phyloP scores from a whole-genome alignment of 2,797 vertebrate genomes.

The Ispidina lecontei region DNA sequence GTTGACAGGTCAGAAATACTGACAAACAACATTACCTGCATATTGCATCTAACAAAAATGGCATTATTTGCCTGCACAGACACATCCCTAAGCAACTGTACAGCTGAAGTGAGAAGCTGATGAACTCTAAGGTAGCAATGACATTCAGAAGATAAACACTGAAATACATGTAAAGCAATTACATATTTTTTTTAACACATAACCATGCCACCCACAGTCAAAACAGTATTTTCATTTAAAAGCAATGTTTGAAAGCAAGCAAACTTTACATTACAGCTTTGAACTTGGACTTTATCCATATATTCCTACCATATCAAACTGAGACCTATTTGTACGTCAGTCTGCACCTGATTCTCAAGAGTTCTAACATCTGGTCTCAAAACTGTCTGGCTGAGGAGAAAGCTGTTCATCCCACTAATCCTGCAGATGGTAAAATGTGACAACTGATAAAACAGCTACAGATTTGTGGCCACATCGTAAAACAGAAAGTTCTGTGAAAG shows the following conservation, averaged over 20 bases:
- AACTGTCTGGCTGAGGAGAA: not conserved
- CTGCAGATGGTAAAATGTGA: not conserved
- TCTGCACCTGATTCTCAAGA: not conserved
- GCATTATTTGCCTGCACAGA: not conserved
- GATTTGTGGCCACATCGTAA: not conserved
- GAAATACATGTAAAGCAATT: not conserved
- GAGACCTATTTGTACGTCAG: not conserved
- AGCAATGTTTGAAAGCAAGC: not conserved
- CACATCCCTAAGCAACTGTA: not conserved
- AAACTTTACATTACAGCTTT: not conserved
- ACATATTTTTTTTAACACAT: not conserved
- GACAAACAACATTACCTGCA: not conserved
- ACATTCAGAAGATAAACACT: not conserved
- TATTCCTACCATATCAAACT: not conserved
- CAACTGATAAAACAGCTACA: not conserved
- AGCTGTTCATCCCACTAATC: not conserved
- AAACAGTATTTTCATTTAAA: not conserved
- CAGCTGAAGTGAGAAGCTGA: not conserved
- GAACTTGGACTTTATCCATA: not conserved
- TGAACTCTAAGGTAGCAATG: not conserved
- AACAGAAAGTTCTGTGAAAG: not conserved
- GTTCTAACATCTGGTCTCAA: not conserved
- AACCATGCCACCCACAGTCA: not conserved
- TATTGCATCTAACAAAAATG: not conserved
- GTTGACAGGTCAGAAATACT: not conserved